Conservation (phyloP, 2,888 invertebrate genomes). For the Drosophila borealis region DNA sequence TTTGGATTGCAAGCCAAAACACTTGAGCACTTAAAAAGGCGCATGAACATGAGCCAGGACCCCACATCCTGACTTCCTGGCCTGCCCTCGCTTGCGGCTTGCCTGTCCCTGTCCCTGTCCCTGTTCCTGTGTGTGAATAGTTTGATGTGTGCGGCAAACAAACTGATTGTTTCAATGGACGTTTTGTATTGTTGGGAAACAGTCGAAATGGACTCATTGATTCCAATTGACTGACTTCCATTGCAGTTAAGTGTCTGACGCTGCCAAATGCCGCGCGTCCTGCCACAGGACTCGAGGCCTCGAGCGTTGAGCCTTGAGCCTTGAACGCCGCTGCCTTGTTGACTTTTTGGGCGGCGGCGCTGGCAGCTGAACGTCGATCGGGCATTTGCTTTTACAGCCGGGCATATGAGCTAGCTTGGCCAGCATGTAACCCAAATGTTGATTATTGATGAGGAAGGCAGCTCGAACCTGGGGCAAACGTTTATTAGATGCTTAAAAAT, state of each 20-base stretch:
- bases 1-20: constrained; percentile 50
- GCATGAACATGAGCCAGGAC: constrained; percentile 63
- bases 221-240: constrained; percentile 85
- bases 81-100: constrained; percentile 15
- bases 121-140: constrained; percentile 34
- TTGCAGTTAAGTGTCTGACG: constrained; percentile 84
- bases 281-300: constrained; percentile 4
- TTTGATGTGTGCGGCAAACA: constrained; percentile 75
- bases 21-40: constrained; percentile 82
- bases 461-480: too few relatives aligned
- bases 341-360: constrained; percentile 53
- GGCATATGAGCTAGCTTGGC: too few relatives aligned
- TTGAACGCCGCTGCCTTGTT: constrained; percentile 69
- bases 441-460: too few relatives aligned
- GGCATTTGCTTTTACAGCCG: too few relatives aligned
- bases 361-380: constrained; percentile 61
- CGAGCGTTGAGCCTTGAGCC: constrained; percentile 4
- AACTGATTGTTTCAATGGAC: constrained; percentile 75
- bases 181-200: constrained; percentile 81
- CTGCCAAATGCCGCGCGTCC: constrained; percentile 68
- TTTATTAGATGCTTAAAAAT: too few relatives aligned
- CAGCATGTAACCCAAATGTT: too few relatives aligned
- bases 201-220: constrained; percentile 84
- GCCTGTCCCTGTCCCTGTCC: constrained; percentile 5
- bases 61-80: constrained; percentile 24